Conservation (phyloP, 2,797 vertebrate genomes). For the Onychomys arenicola region DNA sequence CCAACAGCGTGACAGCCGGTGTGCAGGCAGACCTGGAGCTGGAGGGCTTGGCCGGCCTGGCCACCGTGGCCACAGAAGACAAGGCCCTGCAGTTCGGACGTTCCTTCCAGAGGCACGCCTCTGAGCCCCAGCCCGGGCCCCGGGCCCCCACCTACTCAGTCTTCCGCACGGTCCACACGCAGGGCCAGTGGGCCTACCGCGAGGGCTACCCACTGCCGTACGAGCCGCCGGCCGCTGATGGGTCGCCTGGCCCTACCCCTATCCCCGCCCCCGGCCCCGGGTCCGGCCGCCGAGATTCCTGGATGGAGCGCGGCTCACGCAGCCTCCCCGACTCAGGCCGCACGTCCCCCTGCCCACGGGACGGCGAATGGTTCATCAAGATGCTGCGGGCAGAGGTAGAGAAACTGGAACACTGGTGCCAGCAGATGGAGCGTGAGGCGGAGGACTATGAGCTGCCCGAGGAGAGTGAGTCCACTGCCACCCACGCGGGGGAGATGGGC, state of each 20-base stretch:
- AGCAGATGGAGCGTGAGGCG: conserved; percentile 97
- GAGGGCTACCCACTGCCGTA: conserved; percentile 95
- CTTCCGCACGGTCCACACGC: conserved; percentile 99
- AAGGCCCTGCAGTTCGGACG: conserved; percentile 98
- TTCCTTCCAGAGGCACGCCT: conserved; percentile 98
- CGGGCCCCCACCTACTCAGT: conserved; percentile 94
- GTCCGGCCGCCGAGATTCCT: conserved; percentile 86
- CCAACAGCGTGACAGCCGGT: conserved; percentile 98
- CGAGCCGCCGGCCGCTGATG: conserved; percentile 88
- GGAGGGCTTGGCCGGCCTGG: conserved; percentile 93
- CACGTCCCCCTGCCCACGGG: conserved; percentile 96
- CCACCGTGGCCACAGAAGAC: conserved; percentile 94
- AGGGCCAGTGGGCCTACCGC: conserved; percentile 98
- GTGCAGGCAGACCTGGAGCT: conserved; percentile 99
- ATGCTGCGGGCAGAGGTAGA: conserved; percentile 98
- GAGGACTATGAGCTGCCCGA: conserved; percentile 97
- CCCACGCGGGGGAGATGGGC: neutral
- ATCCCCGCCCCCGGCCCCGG: conserved; percentile 82
- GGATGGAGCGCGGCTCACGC: conserved; percentile 94
- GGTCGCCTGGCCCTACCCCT: conserved; percentile 86
- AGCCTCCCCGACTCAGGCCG: conserved; percentile 97
- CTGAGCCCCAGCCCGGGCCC: conserved; percentile 92
- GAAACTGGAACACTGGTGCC: conserved; percentile 99
- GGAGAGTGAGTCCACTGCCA: conserved; percentile 90
- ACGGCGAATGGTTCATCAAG: conserved; percentile 98